Base-by-base conservation (phyloP, 2,797 vertebrate genomes). In the Ataeniobius toweri region DNA sequence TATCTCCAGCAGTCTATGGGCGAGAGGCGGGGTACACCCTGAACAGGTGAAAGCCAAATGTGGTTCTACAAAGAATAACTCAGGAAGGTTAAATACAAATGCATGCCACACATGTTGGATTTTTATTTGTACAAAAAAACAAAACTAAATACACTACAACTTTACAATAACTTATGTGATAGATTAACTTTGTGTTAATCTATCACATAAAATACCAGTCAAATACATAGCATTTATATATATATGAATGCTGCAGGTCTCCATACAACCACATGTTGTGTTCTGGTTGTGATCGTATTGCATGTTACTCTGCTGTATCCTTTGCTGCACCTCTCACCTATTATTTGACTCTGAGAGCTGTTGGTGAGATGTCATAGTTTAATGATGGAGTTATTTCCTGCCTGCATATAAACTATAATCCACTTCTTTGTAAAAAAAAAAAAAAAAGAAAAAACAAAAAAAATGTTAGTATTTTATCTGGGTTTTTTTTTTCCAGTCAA, bases 371-470 rank as follows among this genome's bases (percentile, higher is more conserved):
- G 20, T 26, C 24, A 53, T 51, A 53, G 73, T 65, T 56, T 24
- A 51, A 24, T 74, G 70, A 63, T 46, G 44, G 16, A 1, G 14
- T 28, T 20, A 48, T 20, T 24, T 9, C 3, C 28, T 75, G 76
- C 50, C 65, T 36, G 24, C 63, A 74, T 24, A 41, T 77, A 65
- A 84, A 77, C 86, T 70, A 73, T 82, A 51, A 67, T 28, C 72
- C 28, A 26, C 20, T 79, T 39, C 63, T n/a, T 2, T n/a, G 14
- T 10, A 1, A 74, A 80, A 73, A 3, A 39, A 31, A 65, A 65
- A 22, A 65, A 65, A 22, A 31, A 39, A 26, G 59, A 65, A 65
- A 65, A 65, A 39, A 73, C 28, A 5, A 61, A 3, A 41, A 58
- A 41, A 58, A 77, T 5, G 28, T 78, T 14, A 48, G 13, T 14